A percentile compares a stretch with the other conserved stretches of the same genome.
Conservation (phyloP, 2,888 invertebrate species). For the Therioaphis trifolii region DNA sequence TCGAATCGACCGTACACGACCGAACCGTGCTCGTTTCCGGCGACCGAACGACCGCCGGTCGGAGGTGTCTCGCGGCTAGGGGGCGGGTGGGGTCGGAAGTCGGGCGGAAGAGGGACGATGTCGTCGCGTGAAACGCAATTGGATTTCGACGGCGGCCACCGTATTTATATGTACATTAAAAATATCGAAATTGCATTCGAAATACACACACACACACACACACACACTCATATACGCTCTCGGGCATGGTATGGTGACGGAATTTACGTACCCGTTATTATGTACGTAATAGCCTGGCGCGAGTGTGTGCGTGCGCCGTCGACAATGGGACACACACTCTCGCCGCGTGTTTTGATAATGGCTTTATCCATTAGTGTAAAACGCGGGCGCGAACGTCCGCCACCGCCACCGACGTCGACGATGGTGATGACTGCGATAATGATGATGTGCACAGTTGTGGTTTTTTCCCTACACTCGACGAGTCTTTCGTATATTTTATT, state of each 20-base stretch:
- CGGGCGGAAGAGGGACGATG: too few relatives aligned
- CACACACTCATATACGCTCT: background rate
- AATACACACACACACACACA: background rate
- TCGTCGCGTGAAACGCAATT: too few relatives aligned
- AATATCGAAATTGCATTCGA: constrained; percentile 41
- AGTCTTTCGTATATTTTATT: too few relatives aligned
- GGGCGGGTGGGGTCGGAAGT: background rate
- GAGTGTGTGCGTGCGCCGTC: too few relatives aligned
- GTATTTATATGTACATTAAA: background rate
- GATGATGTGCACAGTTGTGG: background rate
- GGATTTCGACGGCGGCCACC: too few relatives aligned
- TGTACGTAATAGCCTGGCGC: too few relatives aligned
- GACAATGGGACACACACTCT: constrained; percentile 7
- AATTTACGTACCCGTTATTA: too few relatives aligned
- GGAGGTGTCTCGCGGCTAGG: background rate
- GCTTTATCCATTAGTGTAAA: constrained; percentile 47
- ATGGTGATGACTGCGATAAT: constrained; percentile 5
- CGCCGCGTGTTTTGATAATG: constrained; percentile 32
- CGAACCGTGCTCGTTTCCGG: background rate
- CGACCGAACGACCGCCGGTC: too few relatives aligned
- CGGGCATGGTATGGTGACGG: too few relatives aligned
- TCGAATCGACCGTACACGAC: background rate
- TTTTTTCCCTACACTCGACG: background rate
- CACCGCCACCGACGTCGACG: background rate
- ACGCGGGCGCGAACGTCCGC: background rate